A percentile compares a stretch with the other conserved stretches of the same genome.
These are phyloP conservation scores for Melinaea menophilus DNA, from an alignment of 2,888 invertebrate species.

Conservation along the genomic window DNA sequence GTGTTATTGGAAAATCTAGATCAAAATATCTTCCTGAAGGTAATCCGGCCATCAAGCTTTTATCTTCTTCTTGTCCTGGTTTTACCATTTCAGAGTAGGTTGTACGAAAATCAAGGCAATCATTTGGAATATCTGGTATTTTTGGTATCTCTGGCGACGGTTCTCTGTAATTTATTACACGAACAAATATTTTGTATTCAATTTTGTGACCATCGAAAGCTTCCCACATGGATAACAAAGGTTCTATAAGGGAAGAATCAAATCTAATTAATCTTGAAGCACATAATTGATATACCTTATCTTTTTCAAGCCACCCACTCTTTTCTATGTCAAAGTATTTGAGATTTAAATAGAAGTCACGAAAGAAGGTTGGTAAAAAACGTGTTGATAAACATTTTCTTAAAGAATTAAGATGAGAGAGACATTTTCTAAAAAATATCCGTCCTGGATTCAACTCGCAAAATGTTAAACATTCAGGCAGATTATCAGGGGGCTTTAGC, in stretches of 20 bases:
- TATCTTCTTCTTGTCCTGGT: constrained; percentile 45
- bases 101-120: constrained; percentile 58
- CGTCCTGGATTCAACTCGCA: constrained; percentile 56
- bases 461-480: constrained; percentile 63
- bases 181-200: constrained; percentile 70
- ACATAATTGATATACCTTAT: constrained; percentile 64
- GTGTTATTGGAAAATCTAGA: constrained; percentile 57
- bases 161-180: constrained; percentile 65
- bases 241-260: constrained; percentile 68
- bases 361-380: constrained; percentile 54
- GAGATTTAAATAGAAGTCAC: constrained; percentile 51
- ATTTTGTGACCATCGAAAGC: constrained; percentile 67
- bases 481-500: constrained; percentile 57
- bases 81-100: constrained; percentile 67
- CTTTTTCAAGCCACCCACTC: constrained; percentile 66
- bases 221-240: constrained; percentile 63
- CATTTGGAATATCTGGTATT: constrained; percentile 52
- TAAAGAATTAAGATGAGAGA: constrained; percentile 64
- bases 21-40: constrained; percentile 67
- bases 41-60: constrained; percentile 52
- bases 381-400: constrained; percentile 51
- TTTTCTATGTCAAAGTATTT: constrained; percentile 59
- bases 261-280: constrained; percentile 61
- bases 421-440: constrained; percentile 61
- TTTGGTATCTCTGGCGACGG: constrained; percentile 61